Evolutionary conservation across 2,888 invertebrate species (phyloP).

Genomic region (Venusia cambrica): DNA sequence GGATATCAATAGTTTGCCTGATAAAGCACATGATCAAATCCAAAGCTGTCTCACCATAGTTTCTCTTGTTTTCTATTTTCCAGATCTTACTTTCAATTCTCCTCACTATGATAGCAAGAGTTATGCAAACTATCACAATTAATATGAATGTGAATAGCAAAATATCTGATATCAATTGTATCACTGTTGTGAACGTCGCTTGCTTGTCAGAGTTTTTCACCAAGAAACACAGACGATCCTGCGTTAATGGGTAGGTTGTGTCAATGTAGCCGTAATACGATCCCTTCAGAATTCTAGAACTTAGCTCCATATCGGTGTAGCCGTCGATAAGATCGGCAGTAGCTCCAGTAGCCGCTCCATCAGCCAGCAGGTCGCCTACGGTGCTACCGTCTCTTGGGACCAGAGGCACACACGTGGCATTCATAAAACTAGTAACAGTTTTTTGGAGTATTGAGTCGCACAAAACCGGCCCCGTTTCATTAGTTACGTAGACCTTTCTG

Average conservation of each 20-base stretch:
- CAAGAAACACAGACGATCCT: conserved; percentile 80
- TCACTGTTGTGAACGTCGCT: conserved; percentile 66
- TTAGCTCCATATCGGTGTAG: conserved; percentile 78
- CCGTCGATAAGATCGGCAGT: conserved; percentile 68
- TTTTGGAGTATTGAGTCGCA: conserved; percentile 55
- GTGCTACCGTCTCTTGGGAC: conserved; percentile 63
- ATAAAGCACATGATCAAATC: conserved; percentile 66
- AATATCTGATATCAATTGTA: conserved; percentile 54
- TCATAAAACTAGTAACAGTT: conserved; percentile 54
- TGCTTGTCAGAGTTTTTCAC: conserved; percentile 73
- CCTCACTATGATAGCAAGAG: conserved; percentile 45
- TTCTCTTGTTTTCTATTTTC: conserved; percentile 41
- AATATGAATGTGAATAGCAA: conserved; percentile 50
- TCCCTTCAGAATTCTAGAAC: conserved; percentile 74
- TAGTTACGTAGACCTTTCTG: conserved; percentile 52
- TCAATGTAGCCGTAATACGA: conserved; percentile 75
- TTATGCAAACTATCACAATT: conserved; percentile 45
- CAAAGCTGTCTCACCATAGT: conserved; percentile 44
- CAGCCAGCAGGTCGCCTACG: conserved; percentile 62
- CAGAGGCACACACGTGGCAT: conserved; percentile 61
- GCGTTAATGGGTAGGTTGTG: conserved; percentile 70
- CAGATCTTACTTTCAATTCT: conserved; percentile 51
- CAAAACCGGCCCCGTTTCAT: conserved; percentile 47
- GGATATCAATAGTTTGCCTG: conserved; percentile 63
- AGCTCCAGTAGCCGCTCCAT: conserved; percentile 70